Percentiles rank a stretch among this genome's conserved stretches.
Evolutionary conservation across 2,888 invertebrate species (phyloP).

Genomic region (Xanthorhoe designata): DNA sequence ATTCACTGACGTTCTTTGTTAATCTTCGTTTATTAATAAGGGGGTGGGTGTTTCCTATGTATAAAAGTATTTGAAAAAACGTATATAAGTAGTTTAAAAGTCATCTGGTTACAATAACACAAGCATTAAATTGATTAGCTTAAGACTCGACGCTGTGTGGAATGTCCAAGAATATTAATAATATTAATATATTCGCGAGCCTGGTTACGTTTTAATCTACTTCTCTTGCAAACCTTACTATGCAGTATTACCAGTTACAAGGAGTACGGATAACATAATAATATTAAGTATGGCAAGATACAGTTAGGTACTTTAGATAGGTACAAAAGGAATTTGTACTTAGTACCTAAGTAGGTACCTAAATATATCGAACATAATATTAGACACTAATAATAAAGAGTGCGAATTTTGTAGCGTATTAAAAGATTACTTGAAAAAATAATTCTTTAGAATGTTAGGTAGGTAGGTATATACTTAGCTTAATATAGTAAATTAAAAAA

Average conservation of each 20-base stretch:
- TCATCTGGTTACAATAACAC: no score
- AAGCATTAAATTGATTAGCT: no score
- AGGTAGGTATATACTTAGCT: background rate
- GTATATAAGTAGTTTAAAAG: no score
- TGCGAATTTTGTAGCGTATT: background rate
- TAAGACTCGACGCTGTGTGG: no score
- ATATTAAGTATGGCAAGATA: background rate
- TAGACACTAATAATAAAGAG: background rate
- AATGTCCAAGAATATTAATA: no score
- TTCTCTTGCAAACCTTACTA: background rate
- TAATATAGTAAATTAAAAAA: background rate
- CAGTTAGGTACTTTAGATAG: background rate
- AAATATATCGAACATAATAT: background rate
- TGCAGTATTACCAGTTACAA: background rate
- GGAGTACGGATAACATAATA: background rate
- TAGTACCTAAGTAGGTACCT: background rate
- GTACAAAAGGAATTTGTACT: background rate
- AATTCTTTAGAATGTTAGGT: no score
- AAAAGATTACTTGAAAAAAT: no score
- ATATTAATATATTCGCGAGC: background rate
- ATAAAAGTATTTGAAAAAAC: no score
- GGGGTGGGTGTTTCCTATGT: no score
- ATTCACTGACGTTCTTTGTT: no score
- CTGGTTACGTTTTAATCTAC: background rate
- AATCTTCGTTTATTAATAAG: no score